Conservation (phyloP, 1,140 invertebrate species). For the silkworm (Bombyx mori) region ASM3026992v2 NC_085116.1:10932001-10932500, state of each 20-base stretch:
- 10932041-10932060: too few relatives aligned
- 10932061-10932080: too few relatives aligned
- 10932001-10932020: conserved; percentile 3
- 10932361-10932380: background rate
- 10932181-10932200: conserved; percentile 28
- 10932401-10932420: too few relatives aligned
- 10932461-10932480: too few relatives aligned
- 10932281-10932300: conserved; percentile 4
- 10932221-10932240: background rate
- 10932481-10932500: too few relatives aligned
- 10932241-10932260: background rate
- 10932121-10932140: conserved; percentile 30
- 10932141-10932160: conserved; percentile 25
- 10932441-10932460: too few relatives aligned
- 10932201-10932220: background rate
- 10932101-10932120: conserved; percentile 22
- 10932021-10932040: too few relatives aligned
- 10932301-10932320: conserved; percentile 1
- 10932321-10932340: conserved; percentile 1
- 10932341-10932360: conserved; percentile 2
- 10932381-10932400: background rate
- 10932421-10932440: too few relatives aligned
- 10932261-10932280: background rate
- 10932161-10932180: conserved; percentile 39
- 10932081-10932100: conserved; percentile 1